phyloP scores from a whole-genome alignment of 2,888 invertebrate genomes.

The Metopia argyrocephala region DNA sequence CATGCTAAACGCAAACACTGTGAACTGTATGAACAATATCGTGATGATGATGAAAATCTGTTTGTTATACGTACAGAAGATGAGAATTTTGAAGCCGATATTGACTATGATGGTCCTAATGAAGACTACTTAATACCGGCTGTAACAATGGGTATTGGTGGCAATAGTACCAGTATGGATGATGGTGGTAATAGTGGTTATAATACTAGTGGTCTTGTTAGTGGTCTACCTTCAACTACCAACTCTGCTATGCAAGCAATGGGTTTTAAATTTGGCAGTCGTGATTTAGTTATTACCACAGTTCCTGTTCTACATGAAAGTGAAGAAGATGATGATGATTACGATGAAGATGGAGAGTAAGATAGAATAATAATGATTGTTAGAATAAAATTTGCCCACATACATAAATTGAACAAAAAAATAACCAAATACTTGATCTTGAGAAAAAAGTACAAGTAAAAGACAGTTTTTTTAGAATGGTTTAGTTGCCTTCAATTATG shows the following conservation, averaged over 20 bases:
- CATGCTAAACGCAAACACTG: slow-evolving; percentile 77
- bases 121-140: slow-evolving; percentile 57
- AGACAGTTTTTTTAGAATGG: neutral
- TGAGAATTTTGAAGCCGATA: slow-evolving; percentile 65
- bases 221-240: slow-evolving; percentile 1
- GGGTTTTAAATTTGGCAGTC: slow-evolving; percentile 72
- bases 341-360: slow-evolving; percentile 71
- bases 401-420: neutral
- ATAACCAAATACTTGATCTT: neutral
- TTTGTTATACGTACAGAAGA: slow-evolving; percentile 76
- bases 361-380: neutral
- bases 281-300: slow-evolving; percentile 74
- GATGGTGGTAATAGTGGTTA: slow-evolving; percentile 65
- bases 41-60: slow-evolving; percentile 73
- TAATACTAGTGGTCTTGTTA: slow-evolving; percentile 66
- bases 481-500: too few relatives aligned
- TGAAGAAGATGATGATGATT: slow-evolving; percentile 75
- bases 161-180: slow-evolving; percentile 56
- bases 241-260: slow-evolving; percentile 41
- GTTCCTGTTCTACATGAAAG: slow-evolving; percentile 73
- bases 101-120: slow-evolving; percentile 52
- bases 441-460: neutral
- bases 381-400: neutral
- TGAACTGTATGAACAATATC: slow-evolving; percentile 71
- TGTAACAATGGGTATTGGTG: slow-evolving; percentile 54